Evolutionary conservation across 37 sponge, comb jelly and placozoan species (phyloP).

Genomic region (Halichondria panicea): DNA sequence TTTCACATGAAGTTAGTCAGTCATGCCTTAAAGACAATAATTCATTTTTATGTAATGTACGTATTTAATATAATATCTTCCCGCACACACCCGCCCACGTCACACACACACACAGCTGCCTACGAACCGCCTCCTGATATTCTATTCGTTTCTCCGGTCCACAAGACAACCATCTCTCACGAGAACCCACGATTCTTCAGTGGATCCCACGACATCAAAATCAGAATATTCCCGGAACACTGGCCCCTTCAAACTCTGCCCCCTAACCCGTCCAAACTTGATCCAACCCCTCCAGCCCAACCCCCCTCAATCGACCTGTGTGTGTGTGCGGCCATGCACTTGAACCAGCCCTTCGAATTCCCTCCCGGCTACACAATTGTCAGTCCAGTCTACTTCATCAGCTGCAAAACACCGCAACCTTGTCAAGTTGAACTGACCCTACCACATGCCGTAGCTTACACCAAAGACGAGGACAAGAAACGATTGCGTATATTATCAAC

Average conservation of each 20-base stretch:
- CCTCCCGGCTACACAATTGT: constrained; percentile 32
- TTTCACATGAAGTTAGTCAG: too few relatives aligned
- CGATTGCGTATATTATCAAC: constrained; percentile 17
- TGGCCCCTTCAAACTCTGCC: not conserved
- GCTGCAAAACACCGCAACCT: constrained; percentile 12
- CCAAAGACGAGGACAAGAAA: not conserved
- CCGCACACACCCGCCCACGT: not conserved
- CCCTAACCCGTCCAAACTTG: not conserved
- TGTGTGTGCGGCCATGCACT: constrained; percentile 31
- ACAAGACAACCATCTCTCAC: not conserved
- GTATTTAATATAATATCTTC: too few relatives aligned
- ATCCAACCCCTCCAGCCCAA: not conserved
- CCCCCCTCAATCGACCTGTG: not conserved
- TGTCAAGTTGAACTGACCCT: constrained; percentile 22
- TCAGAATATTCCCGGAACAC: constrained; percentile 10
- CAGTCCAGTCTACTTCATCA: constrained; percentile 57
- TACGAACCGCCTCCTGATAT: constrained; percentile 58
- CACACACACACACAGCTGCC: constrained; percentile 8
- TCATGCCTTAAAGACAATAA: too few relatives aligned
- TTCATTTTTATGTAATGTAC: too few relatives aligned
- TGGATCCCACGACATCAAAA: constrained; percentile 25
- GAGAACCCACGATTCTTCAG: not conserved
- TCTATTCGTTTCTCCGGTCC: constrained; percentile 11
- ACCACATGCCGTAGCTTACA: constrained; percentile 19
- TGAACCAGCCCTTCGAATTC: constrained; percentile 14